Evolutionary conservation across 2,113 vertebrate genomes (phyloP), one percentile per base, ranked within the genome.

Genomic region (Acinonyx jubatus): DNA sequence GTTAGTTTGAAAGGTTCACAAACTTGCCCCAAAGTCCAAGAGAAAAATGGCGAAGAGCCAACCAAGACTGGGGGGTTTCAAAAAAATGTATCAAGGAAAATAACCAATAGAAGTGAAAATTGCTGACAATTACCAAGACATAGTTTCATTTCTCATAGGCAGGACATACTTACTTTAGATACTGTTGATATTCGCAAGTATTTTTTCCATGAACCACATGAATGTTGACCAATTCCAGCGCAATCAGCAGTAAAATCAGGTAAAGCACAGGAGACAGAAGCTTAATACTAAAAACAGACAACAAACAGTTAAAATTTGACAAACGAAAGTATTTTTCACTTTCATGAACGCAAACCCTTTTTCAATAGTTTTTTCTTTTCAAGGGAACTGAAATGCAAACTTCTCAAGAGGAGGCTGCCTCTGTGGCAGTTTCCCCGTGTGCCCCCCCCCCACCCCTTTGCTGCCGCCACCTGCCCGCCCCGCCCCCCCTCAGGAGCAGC

Each of bases 111-210:
- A 25, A 55, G 3, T 31, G 1, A 11, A 65, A 29, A 9, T 8
- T 2, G 19, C 2, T 5, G 18, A 52, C 6, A 69, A 63, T 36
- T 0, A 7, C 15, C 33, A 3, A 16, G 21, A 18, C 8, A 7
- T 2, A 0, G 21, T 10, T 45, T 29, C 8, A 4, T 23, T 29
- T 65, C 25, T 13, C 4, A 0, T 2, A 10, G 19, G 19, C 0
- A 19, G 1, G 1, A 10, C 3, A 33, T 61, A 98, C 99, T 99
- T 81, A 99, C 99, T 98, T 99, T 21, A 99, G 94, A 68, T 99
- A 99, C 66, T 96, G 98, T 41, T 98, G 99, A 92, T 97, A 98
- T 41, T 98, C 98, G 14, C 3, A 55, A 85, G 91, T 3, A n/a
- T 21, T 96, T 88, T 98, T 98, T 52, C 96, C 89, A 79, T 1